phyloP scores from a whole-genome alignment of 2,113 vertebrate genomes.

The Myrmophylax atrothorax region DNA sequence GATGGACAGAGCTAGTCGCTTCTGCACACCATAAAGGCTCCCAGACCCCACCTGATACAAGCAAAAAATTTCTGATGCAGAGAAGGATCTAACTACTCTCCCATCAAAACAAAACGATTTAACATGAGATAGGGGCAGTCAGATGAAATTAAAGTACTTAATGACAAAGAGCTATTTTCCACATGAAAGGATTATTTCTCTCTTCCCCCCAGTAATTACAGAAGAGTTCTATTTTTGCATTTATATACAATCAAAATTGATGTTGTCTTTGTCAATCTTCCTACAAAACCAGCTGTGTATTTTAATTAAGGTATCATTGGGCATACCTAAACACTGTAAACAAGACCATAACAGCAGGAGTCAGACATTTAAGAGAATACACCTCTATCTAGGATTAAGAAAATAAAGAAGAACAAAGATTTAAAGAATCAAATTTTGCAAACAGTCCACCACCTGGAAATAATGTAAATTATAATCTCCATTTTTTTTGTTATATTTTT shows the following conservation, averaged over 20 bases:
- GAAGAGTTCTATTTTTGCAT: not conserved
- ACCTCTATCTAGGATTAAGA: not conserved
- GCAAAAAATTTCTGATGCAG: not conserved
- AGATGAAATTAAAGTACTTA: not conserved
- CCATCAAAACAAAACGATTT: not conserved
- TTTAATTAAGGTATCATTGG: not conserved
- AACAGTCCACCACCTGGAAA: not conserved
- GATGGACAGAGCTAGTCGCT: not conserved
- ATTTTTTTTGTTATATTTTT: not conserved
- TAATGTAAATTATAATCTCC: not conserved
- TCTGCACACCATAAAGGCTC: not conserved
- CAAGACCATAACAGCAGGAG: not conserved
- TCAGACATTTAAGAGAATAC: not conserved
- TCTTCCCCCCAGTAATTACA: not conserved
- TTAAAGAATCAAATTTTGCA: not conserved
- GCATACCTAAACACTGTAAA: not conserved
- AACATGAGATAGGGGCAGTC: accelerated
- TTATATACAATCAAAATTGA: not conserved
- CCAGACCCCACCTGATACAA: not conserved
- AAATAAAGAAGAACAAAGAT: not conserved
- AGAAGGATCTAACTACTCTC: not conserved
- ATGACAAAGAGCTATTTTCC: not conserved
- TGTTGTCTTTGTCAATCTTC: not conserved
- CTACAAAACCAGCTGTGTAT: not conserved
- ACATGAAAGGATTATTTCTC: not conserved